phyloP scores from a whole-genome alignment of 2,797 vertebrate genomes.

The Syngnathus rostellatus region DNA sequence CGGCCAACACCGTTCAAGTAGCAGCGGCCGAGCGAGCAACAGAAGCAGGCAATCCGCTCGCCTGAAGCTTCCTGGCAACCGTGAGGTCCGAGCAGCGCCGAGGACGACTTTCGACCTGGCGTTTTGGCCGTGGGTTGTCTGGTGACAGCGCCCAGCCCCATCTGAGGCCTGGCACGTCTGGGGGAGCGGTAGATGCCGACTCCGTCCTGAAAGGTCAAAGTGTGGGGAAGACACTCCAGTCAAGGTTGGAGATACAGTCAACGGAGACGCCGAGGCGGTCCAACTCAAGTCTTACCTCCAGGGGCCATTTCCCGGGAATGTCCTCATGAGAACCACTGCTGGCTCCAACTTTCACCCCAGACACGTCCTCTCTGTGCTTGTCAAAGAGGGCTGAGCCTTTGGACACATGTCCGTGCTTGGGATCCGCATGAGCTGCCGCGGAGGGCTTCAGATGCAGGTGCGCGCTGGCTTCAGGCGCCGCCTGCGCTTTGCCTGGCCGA shows the following conservation, averaged over 20 bases:
- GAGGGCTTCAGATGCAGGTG: constrained; percentile 55
- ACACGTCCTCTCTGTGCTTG: constrained; percentile 80
- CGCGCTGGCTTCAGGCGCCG: neutral
- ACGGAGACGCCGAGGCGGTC: too few species aligned
- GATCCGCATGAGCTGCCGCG: constrained; percentile 53
- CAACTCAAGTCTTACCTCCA: constrained; percentile 54
- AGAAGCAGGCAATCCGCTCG: constrained; percentile 46
- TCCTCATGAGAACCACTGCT: neutral
- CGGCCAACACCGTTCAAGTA: neutral
- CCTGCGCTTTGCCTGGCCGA: constrained; percentile 72
- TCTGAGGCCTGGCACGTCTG: constrained; percentile 84
- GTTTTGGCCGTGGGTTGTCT: constrained; percentile 78
- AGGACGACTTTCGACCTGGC: constrained; percentile 75
- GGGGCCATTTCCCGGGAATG: constrained; percentile 12
- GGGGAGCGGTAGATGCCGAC: constrained; percentile 76
- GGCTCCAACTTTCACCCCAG: constrained; percentile 72
- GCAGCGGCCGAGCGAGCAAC: too few species aligned
- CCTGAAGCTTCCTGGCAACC: constrained; percentile 73
- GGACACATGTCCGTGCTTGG: constrained; percentile 40
- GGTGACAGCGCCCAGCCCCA: constrained; percentile 83
- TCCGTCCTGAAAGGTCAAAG: constrained; percentile 64
- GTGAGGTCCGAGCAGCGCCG: constrained; percentile 28
- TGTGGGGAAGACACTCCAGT: constrained; percentile 34
- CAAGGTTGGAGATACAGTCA: too few species aligned
- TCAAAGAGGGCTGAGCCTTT: constrained; percentile 71